Evolutionary conservation across 2,797 vertebrate genomes (phyloP).

Genomic region (Iguana delicatissima): DNA sequence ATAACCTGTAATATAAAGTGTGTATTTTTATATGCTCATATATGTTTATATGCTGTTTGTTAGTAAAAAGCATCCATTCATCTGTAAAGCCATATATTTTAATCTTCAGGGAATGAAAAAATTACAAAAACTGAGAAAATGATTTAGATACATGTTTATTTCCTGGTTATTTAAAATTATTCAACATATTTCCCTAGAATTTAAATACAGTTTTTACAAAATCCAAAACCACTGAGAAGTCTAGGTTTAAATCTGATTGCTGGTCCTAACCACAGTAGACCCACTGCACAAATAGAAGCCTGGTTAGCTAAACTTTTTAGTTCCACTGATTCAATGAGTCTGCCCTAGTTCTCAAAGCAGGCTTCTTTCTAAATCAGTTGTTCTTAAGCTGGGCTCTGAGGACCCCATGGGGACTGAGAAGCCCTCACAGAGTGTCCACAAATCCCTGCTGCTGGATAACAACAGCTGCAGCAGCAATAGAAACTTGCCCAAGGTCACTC

Average conservation of each 20-base stretch:
- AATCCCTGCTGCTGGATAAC: too few species aligned
- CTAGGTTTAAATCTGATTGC: background rate
- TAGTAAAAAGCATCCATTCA: background rate
- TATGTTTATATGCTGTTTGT: background rate
- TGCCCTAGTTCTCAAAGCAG: background rate
- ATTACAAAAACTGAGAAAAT: background rate
- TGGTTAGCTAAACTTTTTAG: too few species aligned
- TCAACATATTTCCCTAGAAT: background rate
- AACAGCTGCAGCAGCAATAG: too few species aligned
- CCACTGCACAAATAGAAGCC: too few species aligned
- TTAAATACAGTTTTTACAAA: background rate
- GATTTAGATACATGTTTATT: background rate
- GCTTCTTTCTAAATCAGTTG: conserved; percentile 5
- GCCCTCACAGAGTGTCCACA: too few species aligned
- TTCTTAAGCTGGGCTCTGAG: too few species aligned
- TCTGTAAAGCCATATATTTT: background rate
- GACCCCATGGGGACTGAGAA: too few species aligned
- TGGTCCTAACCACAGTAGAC: too few species aligned
- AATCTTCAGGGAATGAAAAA: background rate
- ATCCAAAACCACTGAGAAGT: background rate
- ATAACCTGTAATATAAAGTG: background rate
- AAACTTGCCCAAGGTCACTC: too few species aligned
- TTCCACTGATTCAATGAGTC: too few species aligned
- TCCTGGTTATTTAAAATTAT: conserved; percentile 40
- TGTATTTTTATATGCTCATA: background rate